phyloP scores from a whole-genome alignment of 2,797 vertebrate species.

The Anas georgica region DNA sequence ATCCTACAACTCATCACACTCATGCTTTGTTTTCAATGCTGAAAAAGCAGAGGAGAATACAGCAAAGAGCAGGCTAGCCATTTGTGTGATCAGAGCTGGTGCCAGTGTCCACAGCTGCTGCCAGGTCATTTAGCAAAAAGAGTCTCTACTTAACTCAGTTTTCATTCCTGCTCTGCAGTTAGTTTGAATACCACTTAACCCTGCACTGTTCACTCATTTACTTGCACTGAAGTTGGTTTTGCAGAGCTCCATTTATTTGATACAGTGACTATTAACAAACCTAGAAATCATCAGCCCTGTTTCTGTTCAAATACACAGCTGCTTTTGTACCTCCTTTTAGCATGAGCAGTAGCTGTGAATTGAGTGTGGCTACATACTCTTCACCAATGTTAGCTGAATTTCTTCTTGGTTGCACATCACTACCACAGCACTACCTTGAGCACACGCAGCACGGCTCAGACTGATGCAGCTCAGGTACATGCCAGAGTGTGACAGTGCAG shows the following conservation, averaged over 20 bases:
- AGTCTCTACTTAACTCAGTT: background rate
- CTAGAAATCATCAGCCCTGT: background rate
- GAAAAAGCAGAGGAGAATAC: background rate
- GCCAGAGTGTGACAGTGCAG: background rate
- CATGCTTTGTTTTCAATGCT: background rate
- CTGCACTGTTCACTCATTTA: background rate
- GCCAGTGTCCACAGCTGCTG: background rate
- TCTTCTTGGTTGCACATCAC: rapidly evolving
- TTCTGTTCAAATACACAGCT: background rate
- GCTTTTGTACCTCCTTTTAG: background rate
- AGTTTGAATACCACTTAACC: background rate
- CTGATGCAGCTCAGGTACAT: background rate
- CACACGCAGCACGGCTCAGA: background rate
- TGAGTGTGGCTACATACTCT: background rate
- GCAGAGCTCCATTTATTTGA: background rate
- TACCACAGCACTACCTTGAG: background rate
- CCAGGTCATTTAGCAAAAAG: background rate
- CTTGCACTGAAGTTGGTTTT: background rate
- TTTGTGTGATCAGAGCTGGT: background rate
- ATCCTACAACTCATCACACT: background rate
- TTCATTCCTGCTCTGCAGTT: background rate
- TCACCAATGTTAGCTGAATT: background rate
- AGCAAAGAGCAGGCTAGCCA: background rate
- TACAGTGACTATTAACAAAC: background rate
- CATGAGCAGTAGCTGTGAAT: background rate